Conservation (phyloP, 2,797 vertebrate genomes). For the Esox lucius region DNA sequence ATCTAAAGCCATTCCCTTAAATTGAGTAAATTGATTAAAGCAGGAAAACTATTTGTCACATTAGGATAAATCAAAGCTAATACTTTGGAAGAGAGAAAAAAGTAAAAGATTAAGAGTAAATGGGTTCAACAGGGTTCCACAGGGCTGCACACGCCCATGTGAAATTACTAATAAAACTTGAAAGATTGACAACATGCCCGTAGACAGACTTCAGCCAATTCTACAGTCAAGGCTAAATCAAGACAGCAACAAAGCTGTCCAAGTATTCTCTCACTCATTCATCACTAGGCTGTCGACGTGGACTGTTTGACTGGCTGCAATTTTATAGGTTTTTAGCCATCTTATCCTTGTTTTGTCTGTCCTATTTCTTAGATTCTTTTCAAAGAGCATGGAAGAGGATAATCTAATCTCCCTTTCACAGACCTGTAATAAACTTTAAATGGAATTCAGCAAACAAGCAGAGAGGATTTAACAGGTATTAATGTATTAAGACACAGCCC, state of each 20-base stretch:
- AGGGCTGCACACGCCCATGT: not conserved
- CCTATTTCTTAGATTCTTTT: not conserved
- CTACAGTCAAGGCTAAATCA: slow-evolving; percentile 27
- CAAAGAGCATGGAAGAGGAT: not conserved
- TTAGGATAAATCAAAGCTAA: not conserved
- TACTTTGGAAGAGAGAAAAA: not conserved
- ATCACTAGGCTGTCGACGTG: slow-evolving; percentile 43
- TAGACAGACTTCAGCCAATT: slow-evolving; percentile 12
- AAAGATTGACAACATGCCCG: slow-evolving; percentile 18
- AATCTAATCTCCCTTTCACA: not conserved
- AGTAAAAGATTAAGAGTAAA: not conserved
- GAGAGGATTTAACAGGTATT: not conserved
- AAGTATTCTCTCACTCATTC: slow-evolving; percentile 34
- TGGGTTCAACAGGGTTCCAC: not conserved
- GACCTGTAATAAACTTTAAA: not conserved
- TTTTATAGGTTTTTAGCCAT: not conserved
- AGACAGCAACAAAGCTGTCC: slow-evolving; percentile 19
- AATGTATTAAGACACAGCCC: not conserved
- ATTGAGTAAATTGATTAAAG: not conserved
- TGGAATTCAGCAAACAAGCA: not conserved
- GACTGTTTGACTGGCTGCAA: slow-evolving; percentile 45
- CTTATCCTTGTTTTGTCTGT: not conserved
- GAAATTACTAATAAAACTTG: slow-evolving; percentile 18
- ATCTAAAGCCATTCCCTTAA: not conserved
- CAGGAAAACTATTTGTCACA: not conserved